Conservation (phyloP, 2,888 invertebrate species). For the Stomorhina lunata region DNA sequence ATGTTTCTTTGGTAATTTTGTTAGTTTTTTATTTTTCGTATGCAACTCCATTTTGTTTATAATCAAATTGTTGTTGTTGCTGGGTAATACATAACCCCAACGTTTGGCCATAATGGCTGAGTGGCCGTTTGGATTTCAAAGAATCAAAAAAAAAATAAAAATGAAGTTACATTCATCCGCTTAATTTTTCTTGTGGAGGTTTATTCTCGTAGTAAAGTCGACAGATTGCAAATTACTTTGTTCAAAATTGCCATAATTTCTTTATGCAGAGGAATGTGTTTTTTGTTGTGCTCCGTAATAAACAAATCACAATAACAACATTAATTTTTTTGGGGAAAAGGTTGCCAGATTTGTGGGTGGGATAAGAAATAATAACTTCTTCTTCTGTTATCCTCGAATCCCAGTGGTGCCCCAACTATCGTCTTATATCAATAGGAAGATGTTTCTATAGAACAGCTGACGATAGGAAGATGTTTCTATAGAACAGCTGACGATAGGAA, state of each 20-base stretch:
- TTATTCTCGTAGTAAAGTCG: conserved; percentile 55
- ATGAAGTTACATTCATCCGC: conserved; percentile 48
- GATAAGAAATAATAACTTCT: not conserved
- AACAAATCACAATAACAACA: not conserved
- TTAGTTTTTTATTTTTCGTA: not conserved
- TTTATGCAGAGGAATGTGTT: conserved; percentile 53
- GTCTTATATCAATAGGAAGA: too few relatives aligned
- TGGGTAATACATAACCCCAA: conserved; percentile 26
- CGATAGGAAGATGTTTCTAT: too few relatives aligned
- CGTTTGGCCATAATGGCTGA: conserved; percentile 36
- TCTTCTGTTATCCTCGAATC: too few relatives aligned
- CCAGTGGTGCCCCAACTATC: too few relatives aligned
- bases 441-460: too few relatives aligned
- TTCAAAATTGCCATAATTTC: conserved; percentile 67
- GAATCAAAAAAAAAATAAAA: not conserved
- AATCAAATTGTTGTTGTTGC: conserved; percentile 21
- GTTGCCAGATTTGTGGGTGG: conserved; percentile 1
- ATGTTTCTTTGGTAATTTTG: conserved; percentile 33
- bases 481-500: too few relatives aligned
- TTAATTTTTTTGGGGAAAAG: not conserved
- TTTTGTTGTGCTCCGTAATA: not conserved
- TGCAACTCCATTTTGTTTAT: conserved; percentile 27
- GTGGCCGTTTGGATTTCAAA: conserved; percentile 52
- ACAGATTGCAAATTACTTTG: conserved; percentile 70
- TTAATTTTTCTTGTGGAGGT: conserved; percentile 46